Evolutionary conservation across 2,113 vertebrate genomes (phyloP), one percentile per base, ranked within the genome.

Genomic region (Otis tarda): DNA sequence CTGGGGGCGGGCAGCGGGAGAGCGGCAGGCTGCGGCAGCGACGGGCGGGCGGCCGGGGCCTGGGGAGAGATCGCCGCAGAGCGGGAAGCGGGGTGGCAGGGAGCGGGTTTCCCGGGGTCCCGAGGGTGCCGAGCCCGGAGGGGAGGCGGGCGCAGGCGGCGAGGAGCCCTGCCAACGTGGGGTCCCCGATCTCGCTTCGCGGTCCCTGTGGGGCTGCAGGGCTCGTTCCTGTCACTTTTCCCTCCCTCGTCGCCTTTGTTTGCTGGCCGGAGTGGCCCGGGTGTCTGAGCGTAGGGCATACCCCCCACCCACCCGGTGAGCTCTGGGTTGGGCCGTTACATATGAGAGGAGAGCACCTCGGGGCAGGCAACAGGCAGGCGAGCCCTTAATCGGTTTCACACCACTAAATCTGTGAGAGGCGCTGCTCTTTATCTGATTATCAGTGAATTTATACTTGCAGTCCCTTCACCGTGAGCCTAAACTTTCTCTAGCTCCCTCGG

Each of bases 191-290:
- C 5, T 77, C 67, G 53, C 89, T 87, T 93, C 61, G 80, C 53
- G 55, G 60, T 60, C 85, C 78, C 47, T 64, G 70, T 68, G 82
- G 92, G 55, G 65, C 91, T 89, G 79, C 81, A 78, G 73, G 74
- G 80, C 85, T 85, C 33, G 37, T 82, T 90, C 55, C 55, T 73
- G 28, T 75, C 63, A 15, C 87, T 86, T 55, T 53, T 2, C 63
- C 27, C 86, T 89, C 91, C 89, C 52, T 77, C 86, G 55, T 88
- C 88, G 94, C 95, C 97, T 98, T 98, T 55, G 53, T 55, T 55
- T 30, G 53, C 53, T 55, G 53, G 53, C 53, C 53, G 27, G 53
- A 55, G 55, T 31, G 30, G 55, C 16, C 30, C 30, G 55, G 14
- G 55, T 56, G 28, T 31, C 41, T 43, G 41, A 52, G 31, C 9